A percentile compares a stretch with the other conserved stretches of the same genome.
Conservation (phyloP, 2,113 vertebrate species). For the Dicentrarchus labrax region DNA sequence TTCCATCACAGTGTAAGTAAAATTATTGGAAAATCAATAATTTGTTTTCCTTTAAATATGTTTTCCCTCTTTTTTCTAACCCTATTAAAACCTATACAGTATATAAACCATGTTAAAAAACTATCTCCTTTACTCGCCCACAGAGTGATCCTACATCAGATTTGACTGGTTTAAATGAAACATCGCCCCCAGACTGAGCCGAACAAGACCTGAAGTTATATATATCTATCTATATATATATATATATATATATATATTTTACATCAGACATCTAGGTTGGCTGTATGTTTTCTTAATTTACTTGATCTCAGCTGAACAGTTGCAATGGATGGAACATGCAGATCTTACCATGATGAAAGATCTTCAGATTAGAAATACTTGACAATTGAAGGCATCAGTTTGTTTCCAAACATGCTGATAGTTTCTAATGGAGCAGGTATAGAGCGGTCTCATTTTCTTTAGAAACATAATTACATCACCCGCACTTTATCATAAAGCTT, state of each 20-base stretch:
- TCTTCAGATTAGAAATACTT: not conserved
- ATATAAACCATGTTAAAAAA: not conserved
- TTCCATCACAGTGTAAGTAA: too few species aligned
- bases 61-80: too few species aligned
- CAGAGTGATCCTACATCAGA: not conserved
- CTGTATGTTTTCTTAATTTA: not conserved
- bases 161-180: not conserved
- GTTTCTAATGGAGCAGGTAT: not conserved
- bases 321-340: not conserved
- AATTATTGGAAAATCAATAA: too few species aligned
- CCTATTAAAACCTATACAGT: too few species aligned
- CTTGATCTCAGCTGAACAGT: not conserved
- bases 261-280: not conserved
- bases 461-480: conserved; percentile 7
- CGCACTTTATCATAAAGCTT: not conserved
- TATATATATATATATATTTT: not conserved
- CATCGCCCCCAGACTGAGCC: not conserved
- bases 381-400: too few species aligned
- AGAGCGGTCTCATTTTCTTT: not conserved
- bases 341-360: not conserved
- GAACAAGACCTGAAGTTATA: not conserved
- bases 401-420: not conserved
- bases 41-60: too few species aligned
- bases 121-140: not conserved
- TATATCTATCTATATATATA: not conserved